Base-by-base conservation (phyloP, 2,888 invertebrate genomes). In the Fragum whitleyi region DNA sequence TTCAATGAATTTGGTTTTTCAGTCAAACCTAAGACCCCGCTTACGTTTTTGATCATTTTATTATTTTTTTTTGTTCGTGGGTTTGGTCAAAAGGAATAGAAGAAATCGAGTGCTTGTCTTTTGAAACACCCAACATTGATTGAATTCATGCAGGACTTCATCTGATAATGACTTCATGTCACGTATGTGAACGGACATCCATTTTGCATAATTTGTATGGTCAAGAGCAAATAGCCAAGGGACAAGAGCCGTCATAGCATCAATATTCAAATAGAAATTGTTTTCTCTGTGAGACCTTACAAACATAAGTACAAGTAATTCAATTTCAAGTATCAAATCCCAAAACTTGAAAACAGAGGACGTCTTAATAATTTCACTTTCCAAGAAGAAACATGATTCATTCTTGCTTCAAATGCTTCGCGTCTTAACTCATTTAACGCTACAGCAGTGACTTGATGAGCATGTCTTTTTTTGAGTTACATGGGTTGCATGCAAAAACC, bases 381-480 rank as follows among this genome's bases (percentile, higher is more conserved):
- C n/a, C n/a, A n/a, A n/a, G n/a, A n/a, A 57, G 7, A n/a, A 16
- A 7, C 9, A 9, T n/a, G n/a, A n/a, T 9, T 42, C 42, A 11
- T 7, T 11, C 42, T 16, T 42, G 42, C 42, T 57, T 9, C 23
- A 9, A 57, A 57, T 16, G 21, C 57, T 21, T 7, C 23, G 7
- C n/a, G 9, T 9, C 14, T 70, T 67, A n/a, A n/a, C n/a, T n/a
- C n/a, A n/a, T n/a, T n/a, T n/a, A n/a, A n/a, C n/a, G n/a, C n/a
- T n/a, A n/a, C 62, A 21, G 78, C 65, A 47, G 87, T 85, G 0
- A 91, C 80, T 57, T 89, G 86, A 73, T 90, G 88, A 28, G 83
- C 82, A n/a, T n/a, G n/a, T n/a, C n/a, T 79, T 65, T 21, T 83
- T 84, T 39, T 75, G 51, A 14, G 78, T 78, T 7, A 88, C 70